Base-by-base conservation (phyloP, 2,888 invertebrate species). In the Aradus depressus region DNA sequence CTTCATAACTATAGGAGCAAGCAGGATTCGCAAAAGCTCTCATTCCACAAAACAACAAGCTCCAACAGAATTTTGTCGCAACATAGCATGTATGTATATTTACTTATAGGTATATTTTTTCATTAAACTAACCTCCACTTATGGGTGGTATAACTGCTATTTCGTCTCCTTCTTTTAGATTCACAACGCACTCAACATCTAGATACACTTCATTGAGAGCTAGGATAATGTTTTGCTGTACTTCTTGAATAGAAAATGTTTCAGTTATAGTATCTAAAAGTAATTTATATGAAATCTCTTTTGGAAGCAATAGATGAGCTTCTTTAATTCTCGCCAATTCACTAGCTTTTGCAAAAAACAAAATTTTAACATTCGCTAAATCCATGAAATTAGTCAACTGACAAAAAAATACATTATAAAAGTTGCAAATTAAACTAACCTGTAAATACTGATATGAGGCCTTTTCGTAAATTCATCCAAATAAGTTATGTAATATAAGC, bases 91-190 rank as follows among this genome's bases (percentile, higher is more conserved):
- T n/a, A n/a, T n/a, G n/a, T n/a, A n/a, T n/a, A n/a, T n/a, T n/a
- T n/a, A n/a, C n/a, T n/a, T n/a, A n/a, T n/a, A n/a, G n/a, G n/a
- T n/a, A n/a, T n/a, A n/a, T n/a, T 18, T 3, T 41, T 26, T 50
- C 72, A 76, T 85, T 62, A 28, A 19, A 16, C 38, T 44, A 49
- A 19, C 95, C 95, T 62, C 93, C 93, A 70, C 93, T 93, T 44
- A 96, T 73, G 0, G 95, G 95, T 47, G 95, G 95, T 64, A 96
- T 93, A 12, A 95, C 75, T 55, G 93, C 95, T 56, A 95, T 75
- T 67, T 81, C 84, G 72, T 93, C 92, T 56, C 76, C 79, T 22
- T 77, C 71, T 32, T 72, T 73, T 4, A 89, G 67, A 19, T 70
- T 65, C 32, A 86, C 14, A 34, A 69, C 66, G 31, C 70, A 66